phyloP scores from a whole-genome alignment of 2,888 invertebrate genomes.

The Trimorus sp. region DNA sequence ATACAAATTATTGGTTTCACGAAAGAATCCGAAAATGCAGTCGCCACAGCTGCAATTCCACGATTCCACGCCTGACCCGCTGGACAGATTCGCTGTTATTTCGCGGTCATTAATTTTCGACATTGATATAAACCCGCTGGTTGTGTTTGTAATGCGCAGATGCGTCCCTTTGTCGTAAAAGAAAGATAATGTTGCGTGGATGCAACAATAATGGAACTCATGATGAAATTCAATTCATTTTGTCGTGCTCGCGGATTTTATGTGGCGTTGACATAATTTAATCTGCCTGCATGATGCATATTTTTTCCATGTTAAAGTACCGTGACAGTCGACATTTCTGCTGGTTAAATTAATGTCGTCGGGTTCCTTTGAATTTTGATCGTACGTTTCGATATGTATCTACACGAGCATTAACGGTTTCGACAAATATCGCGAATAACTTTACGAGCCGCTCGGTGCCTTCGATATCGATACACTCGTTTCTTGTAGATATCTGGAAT shows the following conservation, averaged over 20 bases:
- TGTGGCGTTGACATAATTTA: slow-evolving; percentile 45
- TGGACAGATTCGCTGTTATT: slow-evolving; percentile 43
- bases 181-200: slow-evolving; percentile 46
- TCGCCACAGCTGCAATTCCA: neutral
- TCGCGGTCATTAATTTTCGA: slow-evolving; percentile 41
- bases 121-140: slow-evolving; percentile 29
- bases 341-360: slow-evolving; percentile 30
- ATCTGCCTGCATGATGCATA: slow-evolving; percentile 34
- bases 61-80: slow-evolving; percentile 11
- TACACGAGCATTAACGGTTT: neutral
- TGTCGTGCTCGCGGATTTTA: slow-evolving; percentile 35
- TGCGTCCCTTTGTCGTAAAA: slow-evolving; percentile 39
- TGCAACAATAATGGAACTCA: slow-evolving; percentile 46
- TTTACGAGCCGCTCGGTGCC: neutral
- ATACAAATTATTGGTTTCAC: slow-evolving; percentile 32
- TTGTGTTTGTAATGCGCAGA: slow-evolving; percentile 29
- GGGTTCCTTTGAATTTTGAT: slow-evolving; percentile 37
- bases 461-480: too few species aligned
- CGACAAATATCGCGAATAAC: slow-evolving; percentile 6
- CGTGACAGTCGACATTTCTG: slow-evolving; percentile 33
- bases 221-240: slow-evolving; percentile 48
- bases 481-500: neutral
- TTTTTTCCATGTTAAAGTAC: slow-evolving; percentile 34
- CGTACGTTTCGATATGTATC: slow-evolving; percentile 15
- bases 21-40: neutral